Percentiles rank a stretch among this genome's conserved stretches.
These are phyloP conservation scores for Heliconius ismenius DNA, from an alignment of 2,888 invertebrate species.

Conservation along the genomic window DNA sequence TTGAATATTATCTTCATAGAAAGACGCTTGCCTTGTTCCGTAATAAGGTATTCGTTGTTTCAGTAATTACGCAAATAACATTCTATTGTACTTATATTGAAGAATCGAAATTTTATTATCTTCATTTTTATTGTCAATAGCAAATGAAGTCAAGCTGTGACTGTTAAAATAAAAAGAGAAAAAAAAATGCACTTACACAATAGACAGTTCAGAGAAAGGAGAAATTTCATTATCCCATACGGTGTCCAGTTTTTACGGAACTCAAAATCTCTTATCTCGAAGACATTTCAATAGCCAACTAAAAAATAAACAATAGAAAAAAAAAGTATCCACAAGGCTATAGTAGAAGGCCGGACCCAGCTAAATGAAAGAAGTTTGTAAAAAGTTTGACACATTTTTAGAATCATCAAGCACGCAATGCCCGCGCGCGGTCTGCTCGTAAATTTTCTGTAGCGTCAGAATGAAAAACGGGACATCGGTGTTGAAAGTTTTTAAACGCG, in stretches of 20 bases:
- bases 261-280: constrained; percentile 66
- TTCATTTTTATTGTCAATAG: not conserved
- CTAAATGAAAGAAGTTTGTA: constrained; percentile 81
- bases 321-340: constrained; percentile 68
- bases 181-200: constrained; percentile 32
- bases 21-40: constrained; percentile 30
- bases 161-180: constrained; percentile 26
- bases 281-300: constrained; percentile 75
- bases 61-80: constrained; percentile 11
- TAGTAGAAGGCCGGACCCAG: constrained; percentile 74
- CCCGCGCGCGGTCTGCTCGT: constrained; percentile 73
- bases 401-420: constrained; percentile 80
- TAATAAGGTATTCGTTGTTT: constrained; percentile 10
- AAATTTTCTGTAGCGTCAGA: constrained; percentile 79
- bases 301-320: constrained; percentile 78
- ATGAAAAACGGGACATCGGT: constrained; percentile 80
- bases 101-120: not conserved
- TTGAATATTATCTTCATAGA: constrained; percentile 43
- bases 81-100: not conserved
- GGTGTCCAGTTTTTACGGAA: constrained; percentile 65
- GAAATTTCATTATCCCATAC: constrained; percentile 68
- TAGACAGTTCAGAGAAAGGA: constrained; percentile 40
- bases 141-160: constrained; percentile 34
- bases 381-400: constrained; percentile 82
- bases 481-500: constrained; percentile 76